These are phyloP conservation scores for Endomychus coccineus DNA, from an alignment of 2,888 invertebrate species.

Conservation along the genomic window DNA sequence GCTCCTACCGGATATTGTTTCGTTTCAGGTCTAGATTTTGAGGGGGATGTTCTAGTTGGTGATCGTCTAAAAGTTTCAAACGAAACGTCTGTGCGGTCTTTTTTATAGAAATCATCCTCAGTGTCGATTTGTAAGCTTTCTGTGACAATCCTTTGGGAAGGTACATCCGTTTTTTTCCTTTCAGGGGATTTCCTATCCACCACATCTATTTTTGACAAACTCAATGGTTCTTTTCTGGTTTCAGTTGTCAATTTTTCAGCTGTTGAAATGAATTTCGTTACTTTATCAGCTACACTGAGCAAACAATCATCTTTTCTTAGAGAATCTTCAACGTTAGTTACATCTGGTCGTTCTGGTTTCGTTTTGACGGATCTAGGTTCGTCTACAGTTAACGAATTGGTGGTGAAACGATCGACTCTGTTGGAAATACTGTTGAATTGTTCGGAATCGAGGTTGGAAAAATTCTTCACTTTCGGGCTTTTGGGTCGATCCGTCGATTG, in stretches of 20 bases:
- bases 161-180: no score
- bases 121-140: slow-evolving; percentile 28
- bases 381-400: slow-evolving; percentile 26
- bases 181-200: no score
- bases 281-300: slow-evolving; percentile 62
- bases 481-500: slow-evolving; percentile 32
- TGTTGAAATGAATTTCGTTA: slow-evolving; percentile 56
- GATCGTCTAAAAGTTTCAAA: no score
- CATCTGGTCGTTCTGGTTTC: slow-evolving; percentile 13
- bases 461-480: slow-evolving; percentile 32
- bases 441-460: slow-evolving; percentile 36
- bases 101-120: slow-evolving; percentile 15
- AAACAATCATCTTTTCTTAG: slow-evolving; percentile 56
- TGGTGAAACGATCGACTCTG: slow-evolving; percentile 49
- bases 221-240: slow-evolving; percentile 23
- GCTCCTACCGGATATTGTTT: no score
- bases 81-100: slow-evolving; percentile 26
- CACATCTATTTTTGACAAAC: slow-evolving; percentile 28
- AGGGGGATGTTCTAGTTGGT: no score
- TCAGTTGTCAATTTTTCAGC: slow-evolving; percentile 39
- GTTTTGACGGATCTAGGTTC: slow-evolving; percentile 21
- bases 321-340: slow-evolving; percentile 49
- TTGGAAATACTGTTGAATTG: slow-evolving; percentile 46
- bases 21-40: no score
- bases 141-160: no score